Evolutionary conservation across 2,888 invertebrate genomes (phyloP).

Genomic region (Magallana nippona): DNA sequence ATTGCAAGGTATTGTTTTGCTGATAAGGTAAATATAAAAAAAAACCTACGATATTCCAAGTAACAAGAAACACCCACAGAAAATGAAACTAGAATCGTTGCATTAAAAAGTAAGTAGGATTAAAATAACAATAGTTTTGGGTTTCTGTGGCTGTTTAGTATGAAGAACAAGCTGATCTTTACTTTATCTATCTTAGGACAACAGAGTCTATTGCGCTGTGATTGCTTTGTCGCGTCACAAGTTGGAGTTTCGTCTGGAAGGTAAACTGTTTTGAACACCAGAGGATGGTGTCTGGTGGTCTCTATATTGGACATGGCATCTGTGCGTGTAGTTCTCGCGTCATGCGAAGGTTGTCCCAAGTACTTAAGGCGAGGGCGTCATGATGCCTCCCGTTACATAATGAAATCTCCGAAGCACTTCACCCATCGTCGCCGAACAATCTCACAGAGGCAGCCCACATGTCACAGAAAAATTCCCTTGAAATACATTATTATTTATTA

Average conservation of each 20-base stretch:
- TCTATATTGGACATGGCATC: conserved; percentile 20
- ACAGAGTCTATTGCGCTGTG: not conserved
- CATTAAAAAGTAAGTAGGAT: not conserved
- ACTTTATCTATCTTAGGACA: not conserved
- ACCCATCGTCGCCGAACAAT: conserved; percentile 11
- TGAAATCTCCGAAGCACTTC: conserved; percentile 1
- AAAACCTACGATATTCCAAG: no score
- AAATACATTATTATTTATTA: conserved; percentile 16
- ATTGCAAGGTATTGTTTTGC: no score
- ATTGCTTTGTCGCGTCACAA: conserved; percentile 9
- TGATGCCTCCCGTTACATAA: conserved; percentile 29
- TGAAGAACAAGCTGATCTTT: not conserved
- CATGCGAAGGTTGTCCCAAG: conserved; percentile 6
- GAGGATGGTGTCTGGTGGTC: not conserved
- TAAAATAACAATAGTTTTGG: not conserved
- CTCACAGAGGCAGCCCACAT: conserved; percentile 20
- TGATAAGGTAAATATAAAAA: no score
- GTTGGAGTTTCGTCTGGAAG: conserved; percentile 10
- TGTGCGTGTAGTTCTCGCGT: conserved; percentile 26
- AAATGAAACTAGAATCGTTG: not conserved
- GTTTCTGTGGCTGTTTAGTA: not conserved
- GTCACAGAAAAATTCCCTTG: conserved; percentile 23
- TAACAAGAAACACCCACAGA: no score
- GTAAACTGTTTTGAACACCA: conserved; percentile 13
- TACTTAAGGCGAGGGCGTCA: conserved; percentile 31